phyloP scores from a whole-genome alignment of 2,797 vertebrate genomes.

The Diglossa cyanea region DNA sequence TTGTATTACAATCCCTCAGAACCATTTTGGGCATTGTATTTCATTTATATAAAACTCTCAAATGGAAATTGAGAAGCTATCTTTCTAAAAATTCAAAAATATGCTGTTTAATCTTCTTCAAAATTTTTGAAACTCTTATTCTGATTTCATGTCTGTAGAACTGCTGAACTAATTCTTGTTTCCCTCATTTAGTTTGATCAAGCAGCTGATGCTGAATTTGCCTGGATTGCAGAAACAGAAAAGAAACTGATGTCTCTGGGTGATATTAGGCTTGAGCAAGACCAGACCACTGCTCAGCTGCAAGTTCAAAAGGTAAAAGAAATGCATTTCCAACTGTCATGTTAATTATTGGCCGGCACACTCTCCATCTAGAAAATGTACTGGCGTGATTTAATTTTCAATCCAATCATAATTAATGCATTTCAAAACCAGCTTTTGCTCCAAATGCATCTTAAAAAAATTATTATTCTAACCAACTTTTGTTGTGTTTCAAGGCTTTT shows the following conservation, averaged over 20 bases:
- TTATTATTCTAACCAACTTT: background rate
- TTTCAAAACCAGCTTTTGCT: background rate
- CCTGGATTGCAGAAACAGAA: constrained; percentile 90
- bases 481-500: constrained; percentile 82
- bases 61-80: background rate
- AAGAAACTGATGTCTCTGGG: constrained; percentile 87
- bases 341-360: constrained; percentile 21
- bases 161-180: constrained; percentile 47
- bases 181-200: constrained; percentile 88
- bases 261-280: constrained; percentile 92
- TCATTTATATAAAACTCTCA: background rate
- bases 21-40: background rate
- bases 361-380: constrained; percentile 33
- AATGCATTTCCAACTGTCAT: constrained; percentile 54
- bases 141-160: background rate
- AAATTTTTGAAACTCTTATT: background rate
- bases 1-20: background rate
- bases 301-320: constrained; percentile 95
- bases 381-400: constrained; percentile 44
- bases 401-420: background rate
- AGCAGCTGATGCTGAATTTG: constrained; percentile 87
- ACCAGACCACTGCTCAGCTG: constrained; percentile 91
- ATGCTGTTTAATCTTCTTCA: background rate
- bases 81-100: background rate
- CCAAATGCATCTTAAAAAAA: background rate